phyloP scores from a whole-genome alignment of 2,113 vertebrate species.

The Dissostichus mawsoni region DNA sequence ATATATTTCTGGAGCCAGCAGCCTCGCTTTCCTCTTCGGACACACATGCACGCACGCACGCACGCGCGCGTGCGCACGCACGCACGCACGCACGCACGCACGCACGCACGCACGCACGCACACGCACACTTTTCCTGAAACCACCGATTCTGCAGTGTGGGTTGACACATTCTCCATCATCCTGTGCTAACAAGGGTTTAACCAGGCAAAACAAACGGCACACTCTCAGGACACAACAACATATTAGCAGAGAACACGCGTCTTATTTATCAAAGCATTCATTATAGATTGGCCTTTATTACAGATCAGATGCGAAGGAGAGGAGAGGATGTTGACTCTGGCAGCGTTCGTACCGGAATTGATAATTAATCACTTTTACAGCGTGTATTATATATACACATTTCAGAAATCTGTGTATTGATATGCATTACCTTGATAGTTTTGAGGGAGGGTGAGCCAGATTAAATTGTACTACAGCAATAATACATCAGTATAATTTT shows the following conservation, averaged over 20 bases:
- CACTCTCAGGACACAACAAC: constrained; percentile 52
- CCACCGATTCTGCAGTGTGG: neutral
- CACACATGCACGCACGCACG: constrained; percentile 5
- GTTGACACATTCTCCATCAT: constrained; percentile 44
- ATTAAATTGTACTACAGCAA: constrained; percentile 1
- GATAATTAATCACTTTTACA: constrained; percentile 14
- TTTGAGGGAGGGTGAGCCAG: constrained; percentile 1
- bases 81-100: constrained; percentile 20
- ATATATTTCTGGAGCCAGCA: neutral
- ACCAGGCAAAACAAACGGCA: constrained; percentile 57
- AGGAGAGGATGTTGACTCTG: constrained; percentile 1
- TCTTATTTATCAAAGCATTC: constrained; percentile 56
- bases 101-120: neutral
- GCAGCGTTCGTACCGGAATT: neutral
- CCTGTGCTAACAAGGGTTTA: constrained; percentile 49
- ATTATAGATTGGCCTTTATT: constrained; percentile 51
- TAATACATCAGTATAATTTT: constrained; percentile 12
- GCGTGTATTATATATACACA: neutral
- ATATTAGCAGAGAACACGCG: constrained; percentile 35
- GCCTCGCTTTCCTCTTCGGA: neutral
- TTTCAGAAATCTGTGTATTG: neutral
- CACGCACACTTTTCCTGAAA: constrained; percentile 12
- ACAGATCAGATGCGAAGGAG: constrained; percentile 4
- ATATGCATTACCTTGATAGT: constrained; percentile 1
- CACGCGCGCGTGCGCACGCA: too few species aligned